Conservation (phyloP, 2,113 vertebrate genomes). For the Pelmatolapia mariae region DNA sequence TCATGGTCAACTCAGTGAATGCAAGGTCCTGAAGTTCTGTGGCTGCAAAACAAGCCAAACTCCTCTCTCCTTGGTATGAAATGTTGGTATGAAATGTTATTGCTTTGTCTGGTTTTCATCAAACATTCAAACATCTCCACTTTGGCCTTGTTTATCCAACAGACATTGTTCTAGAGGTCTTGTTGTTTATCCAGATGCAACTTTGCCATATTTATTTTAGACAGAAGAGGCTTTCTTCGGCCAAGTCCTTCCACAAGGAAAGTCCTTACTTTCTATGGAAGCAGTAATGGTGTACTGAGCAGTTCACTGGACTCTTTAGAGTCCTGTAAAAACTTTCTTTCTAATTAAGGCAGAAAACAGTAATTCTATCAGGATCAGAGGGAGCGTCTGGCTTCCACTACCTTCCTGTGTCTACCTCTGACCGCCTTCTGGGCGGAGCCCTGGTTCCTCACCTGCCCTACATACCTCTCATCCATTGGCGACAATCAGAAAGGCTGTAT, state of each 20-base stretch:
- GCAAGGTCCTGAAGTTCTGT: rapidly evolving
- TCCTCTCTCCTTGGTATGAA: rapidly evolving
- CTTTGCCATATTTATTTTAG: background rate
- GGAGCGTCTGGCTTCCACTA: background rate
- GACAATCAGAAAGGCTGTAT: background rate
- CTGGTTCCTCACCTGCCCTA: background rate
- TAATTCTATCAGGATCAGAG: background rate
- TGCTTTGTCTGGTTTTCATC: background rate
- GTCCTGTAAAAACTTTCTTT: background rate
- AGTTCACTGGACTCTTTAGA: background rate
- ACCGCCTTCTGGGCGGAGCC: rapidly evolving
- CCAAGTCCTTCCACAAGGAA: background rate
- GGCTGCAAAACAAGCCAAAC: background rate
- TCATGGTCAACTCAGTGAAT: background rate
- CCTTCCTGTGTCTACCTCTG: background rate
- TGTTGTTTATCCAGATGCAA: background rate
- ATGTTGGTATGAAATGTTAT: background rate
- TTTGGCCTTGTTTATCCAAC: background rate
- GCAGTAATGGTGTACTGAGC: background rate
- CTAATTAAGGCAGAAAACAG: background rate
- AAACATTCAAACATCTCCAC: background rate
- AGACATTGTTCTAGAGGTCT: background rate
- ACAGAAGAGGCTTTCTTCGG: background rate
- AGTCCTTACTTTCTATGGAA: rapidly evolving
- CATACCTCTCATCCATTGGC: background rate